Percentiles rank a stretch among this genome's conserved stretches.
phyloP scores from a whole-genome alignment of 2,888 invertebrate genomes.

The Flexamia atlantica region DNA sequence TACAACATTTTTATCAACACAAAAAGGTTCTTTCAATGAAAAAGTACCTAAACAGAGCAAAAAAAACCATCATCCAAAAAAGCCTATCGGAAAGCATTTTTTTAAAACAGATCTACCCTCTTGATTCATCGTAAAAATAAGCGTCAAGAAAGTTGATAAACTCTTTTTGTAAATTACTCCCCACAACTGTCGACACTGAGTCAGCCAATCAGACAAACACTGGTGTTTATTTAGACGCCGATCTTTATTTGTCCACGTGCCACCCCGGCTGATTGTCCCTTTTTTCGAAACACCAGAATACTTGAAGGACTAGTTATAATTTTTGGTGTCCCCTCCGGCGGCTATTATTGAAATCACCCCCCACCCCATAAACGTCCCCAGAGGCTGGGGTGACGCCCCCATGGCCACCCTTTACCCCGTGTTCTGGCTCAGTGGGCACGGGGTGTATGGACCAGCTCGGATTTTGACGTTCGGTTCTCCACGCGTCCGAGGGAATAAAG shows the following conservation, averaged over 20 bases:
- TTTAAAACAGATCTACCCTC: too few relatives aligned
- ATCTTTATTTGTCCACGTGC: slow-evolving; percentile 58
- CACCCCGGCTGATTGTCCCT: slow-evolving; percentile 54
- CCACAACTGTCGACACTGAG: slow-evolving; percentile 29
- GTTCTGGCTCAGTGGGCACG: slow-evolving; percentile 23
- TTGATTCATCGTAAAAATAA: too few relatives aligned
- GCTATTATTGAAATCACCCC: slow-evolving; percentile 59
- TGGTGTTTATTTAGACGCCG: slow-evolving; percentile 52
- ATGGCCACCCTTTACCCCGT: neutral
- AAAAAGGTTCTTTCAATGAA: too few relatives aligned
- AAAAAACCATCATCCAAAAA: too few relatives aligned
- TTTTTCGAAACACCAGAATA: slow-evolving; percentile 58
- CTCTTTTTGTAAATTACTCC: neutral
- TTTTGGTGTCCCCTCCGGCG: slow-evolving; percentile 59
- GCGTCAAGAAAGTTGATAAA: too few relatives aligned
- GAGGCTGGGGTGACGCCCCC: neutral
- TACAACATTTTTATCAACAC: too few relatives aligned
- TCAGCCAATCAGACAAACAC: slow-evolving; percentile 49
- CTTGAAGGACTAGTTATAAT: slow-evolving; percentile 62
- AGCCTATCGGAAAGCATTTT: too few relatives aligned
- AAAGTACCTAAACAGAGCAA: too few relatives aligned
- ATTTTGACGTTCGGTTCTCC: neutral
- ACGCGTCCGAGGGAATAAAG: neutral
- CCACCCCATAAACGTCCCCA: neutral
- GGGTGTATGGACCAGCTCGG: neutral